A percentile compares a stretch with the other conserved stretches of the same genome.
Conservation (phyloP, 2,113 vertebrate genomes). For the Daphoenositta chrysoptera region DNA sequence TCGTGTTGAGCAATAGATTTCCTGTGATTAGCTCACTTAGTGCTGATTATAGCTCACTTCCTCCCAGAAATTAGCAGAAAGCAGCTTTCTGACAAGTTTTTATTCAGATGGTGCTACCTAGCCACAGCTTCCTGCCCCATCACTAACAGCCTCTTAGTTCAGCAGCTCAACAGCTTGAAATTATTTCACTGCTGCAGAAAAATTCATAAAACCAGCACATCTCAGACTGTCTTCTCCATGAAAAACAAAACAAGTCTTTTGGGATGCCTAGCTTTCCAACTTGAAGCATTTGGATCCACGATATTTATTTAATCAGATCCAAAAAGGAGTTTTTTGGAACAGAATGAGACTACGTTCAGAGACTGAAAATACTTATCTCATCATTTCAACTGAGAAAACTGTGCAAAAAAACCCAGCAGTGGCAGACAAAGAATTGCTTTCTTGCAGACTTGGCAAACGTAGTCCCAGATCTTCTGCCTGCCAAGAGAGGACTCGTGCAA, state of each 20-base stretch:
- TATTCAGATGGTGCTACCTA: constrained; percentile 46
- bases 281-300: neutral
- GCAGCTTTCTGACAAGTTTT: constrained; percentile 47
- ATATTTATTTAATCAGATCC: neutral
- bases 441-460: neutral
- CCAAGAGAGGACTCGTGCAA: neutral
- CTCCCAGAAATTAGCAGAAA: constrained; percentile 56
- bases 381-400: neutral
- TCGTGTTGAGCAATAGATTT: constrained; percentile 62
- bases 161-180: neutral
- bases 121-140: constrained; percentile 54
- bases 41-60: constrained; percentile 63
- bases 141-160: neutral
- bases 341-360: neutral
- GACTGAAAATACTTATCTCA: neutral
- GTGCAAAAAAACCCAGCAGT: neutral
- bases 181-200: neutral
- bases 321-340: neutral
- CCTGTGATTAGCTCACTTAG: constrained; percentile 60
- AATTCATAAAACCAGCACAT: neutral
- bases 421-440: neutral
- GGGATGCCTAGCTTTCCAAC: neutral
- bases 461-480: neutral
- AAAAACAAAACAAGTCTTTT: neutral
- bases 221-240: neutral